Evolutionary conservation across 2,888 invertebrate species (phyloP).

Genomic region (Agrochola litura): DNA sequence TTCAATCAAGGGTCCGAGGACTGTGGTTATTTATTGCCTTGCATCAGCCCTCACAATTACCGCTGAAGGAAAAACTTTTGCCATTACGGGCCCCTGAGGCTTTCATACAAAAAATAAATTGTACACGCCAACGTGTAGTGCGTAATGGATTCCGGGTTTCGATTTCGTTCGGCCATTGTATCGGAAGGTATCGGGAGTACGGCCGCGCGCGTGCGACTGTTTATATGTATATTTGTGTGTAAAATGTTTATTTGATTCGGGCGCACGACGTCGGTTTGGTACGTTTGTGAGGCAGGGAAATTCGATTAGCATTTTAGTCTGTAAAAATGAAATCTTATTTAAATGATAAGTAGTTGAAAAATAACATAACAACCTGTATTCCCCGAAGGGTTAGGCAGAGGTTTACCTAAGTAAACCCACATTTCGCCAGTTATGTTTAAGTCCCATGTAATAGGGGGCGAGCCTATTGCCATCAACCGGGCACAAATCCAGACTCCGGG

Average conservation of each 20-base stretch:
- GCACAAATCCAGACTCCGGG: no score
- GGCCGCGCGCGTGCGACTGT: constrained; percentile 53
- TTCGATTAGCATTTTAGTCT: constrained; percentile 34
- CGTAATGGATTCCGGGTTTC: constrained; percentile 86
- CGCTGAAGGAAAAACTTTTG: constrained; percentile 87
- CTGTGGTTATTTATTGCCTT: constrained; percentile 89
- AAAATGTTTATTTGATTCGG: constrained; percentile 70
- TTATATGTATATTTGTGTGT: constrained; percentile 72
- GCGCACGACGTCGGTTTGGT: constrained; percentile 35
- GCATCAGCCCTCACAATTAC: constrained; percentile 89
- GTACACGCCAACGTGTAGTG: constrained; percentile 82
- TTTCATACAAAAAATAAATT: constrained; percentile 88
- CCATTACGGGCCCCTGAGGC: constrained; percentile 86
- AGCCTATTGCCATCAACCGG: no score
- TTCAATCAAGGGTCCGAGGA: constrained; percentile 88
- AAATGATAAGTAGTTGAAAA: not conserved
- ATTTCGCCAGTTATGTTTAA: no score
- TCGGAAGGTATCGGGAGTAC: constrained; percentile 62
- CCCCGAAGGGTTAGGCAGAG: no score
- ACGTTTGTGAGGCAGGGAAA: constrained; percentile 19
- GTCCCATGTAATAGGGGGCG: no score
- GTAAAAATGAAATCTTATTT: constrained; percentile 12
- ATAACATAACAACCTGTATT: no score
- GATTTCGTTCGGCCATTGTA: constrained; percentile 78
- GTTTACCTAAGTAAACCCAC: no score